Conservation (phyloP, 1,140 invertebrate species). For the Dreissena rostriformis region DNA sequence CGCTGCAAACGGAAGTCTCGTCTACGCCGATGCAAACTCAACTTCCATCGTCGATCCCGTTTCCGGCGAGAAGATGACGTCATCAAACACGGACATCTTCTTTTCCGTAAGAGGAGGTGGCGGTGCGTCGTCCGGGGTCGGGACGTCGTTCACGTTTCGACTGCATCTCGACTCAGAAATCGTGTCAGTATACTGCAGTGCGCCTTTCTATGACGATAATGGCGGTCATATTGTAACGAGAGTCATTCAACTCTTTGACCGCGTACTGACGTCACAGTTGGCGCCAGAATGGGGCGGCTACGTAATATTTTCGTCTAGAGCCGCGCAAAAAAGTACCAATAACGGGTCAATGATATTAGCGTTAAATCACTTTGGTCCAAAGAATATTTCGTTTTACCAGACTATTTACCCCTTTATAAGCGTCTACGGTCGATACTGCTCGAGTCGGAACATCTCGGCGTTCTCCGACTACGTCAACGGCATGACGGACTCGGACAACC, state of each 20-base stretch:
- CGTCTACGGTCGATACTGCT: background rate
- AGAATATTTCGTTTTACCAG: background rate
- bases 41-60: slow-evolving; percentile 6
- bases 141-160: slow-evolving; percentile 58
- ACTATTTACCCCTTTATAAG: slow-evolving; percentile 26
- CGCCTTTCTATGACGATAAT: background rate
- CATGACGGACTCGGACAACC: background rate
- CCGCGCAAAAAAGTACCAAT: background rate
- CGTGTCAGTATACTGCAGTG: slow-evolving; percentile 16
- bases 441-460: slow-evolving; percentile 11
- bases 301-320: background rate
- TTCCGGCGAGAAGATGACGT: background rate
- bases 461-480: slow-evolving; percentile 54
- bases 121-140: slow-evolving; percentile 67
- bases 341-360: slow-evolving; percentile 19
- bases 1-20: slow-evolving; percentile 45
- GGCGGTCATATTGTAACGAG: background rate
- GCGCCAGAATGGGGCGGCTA: slow-evolving; percentile 55
- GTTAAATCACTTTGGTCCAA: slow-evolving; percentile 48
- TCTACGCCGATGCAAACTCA: slow-evolving; percentile 14
- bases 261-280: slow-evolving; percentile 9
- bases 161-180: slow-evolving; percentile 58
- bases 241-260: slow-evolving; percentile 31
- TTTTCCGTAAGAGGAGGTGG: slow-evolving; percentile 73
- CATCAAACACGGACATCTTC: slow-evolving; percentile 63